Percentiles rank a stretch among this genome's conserved stretches.
phyloP scores from a whole-genome alignment of 2,113 vertebrate species.

The Etheostoma cragini region DNA sequence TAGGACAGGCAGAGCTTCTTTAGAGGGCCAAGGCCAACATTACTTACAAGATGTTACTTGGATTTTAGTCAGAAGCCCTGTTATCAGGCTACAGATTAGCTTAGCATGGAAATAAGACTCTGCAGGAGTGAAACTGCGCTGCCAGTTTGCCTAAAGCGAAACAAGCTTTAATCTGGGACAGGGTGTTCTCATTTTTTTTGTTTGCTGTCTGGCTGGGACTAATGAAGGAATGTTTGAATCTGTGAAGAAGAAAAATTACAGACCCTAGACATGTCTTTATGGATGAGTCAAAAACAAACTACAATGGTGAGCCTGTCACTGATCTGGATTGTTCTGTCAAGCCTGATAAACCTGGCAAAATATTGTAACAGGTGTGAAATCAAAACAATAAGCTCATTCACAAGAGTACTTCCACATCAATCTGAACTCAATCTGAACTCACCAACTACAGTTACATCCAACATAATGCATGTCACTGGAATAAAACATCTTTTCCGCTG shows the following conservation, averaged over 20 bases:
- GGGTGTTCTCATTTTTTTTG: slow-evolving; percentile 19
- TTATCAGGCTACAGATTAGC: slow-evolving; percentile 56
- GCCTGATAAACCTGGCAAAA: background rate
- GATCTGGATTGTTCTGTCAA: background rate
- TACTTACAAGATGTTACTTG: slow-evolving; percentile 34
- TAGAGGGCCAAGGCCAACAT: background rate
- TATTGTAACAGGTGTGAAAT: background rate
- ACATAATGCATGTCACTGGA: background rate
- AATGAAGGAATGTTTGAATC: background rate
- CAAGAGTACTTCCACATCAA: background rate
- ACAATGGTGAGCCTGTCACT: background rate
- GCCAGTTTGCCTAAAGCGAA: slow-evolving; percentile 40
- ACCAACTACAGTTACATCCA: background rate
- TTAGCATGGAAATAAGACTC: slow-evolving; percentile 40
- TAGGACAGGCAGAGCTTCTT: slow-evolving; percentile 3
- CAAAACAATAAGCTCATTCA: slow-evolving; percentile 13
- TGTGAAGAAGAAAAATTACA: background rate
- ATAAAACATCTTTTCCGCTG: background rate
- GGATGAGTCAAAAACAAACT: background rate
- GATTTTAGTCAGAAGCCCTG: slow-evolving; percentile 58
- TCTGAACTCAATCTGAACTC: background rate
- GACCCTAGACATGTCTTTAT: background rate
- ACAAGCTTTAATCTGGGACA: slow-evolving; percentile 34
- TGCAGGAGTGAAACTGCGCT: slow-evolving; percentile 27
- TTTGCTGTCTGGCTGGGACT: slow-evolving; percentile 2